Base-by-base conservation (phyloP, 1,140 invertebrate species). In the Panagrolaimus sp. region DNA sequence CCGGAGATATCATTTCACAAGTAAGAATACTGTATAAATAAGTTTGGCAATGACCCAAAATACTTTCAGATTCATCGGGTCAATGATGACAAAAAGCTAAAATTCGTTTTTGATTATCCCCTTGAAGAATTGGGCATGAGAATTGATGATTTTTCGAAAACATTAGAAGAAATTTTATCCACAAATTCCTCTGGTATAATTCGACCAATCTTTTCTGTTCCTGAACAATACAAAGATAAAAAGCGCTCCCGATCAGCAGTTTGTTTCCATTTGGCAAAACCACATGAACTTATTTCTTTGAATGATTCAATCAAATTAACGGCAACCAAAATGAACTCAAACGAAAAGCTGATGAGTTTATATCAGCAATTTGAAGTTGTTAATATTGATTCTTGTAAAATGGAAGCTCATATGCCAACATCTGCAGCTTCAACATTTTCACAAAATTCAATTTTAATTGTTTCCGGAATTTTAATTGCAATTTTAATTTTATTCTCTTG, bases 401-500 rank as follows among this genome's bases (percentile, higher is more conserved):
- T n/a, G 2, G 21, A 17, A 21, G 52, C 8, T 58, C 1, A 21
- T 58, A 28, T 58, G 28, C 21, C 52, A 24, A 58, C 52, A 21
- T 12, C 52, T 12, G 52, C 21, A 5, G 28, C 21, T 28, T 21
- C 52, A 17, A 28, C 21, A 14, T 28, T 58, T 28, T 58, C 52
- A 17, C 21, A 58, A 58, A 26, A 21, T n/a, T 46, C 38, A 43
- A 38, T 73, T 26, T 28, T 74, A 43, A 75, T 73, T 65, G 12
- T 55, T 62, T 38, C 32, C n/a, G 28, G 38, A 15, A n/a, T 66
- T 45, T 15, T 73, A 32, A 43, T 68, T 43, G 63, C 28, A 21
- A 28, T 73, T 17, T 7, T 73, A 38, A 43, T 72, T 43, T 44
- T 73, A 12, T 64, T 69, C 17, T 69, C 70, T 14, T 47, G 76